phyloP scores from a whole-genome alignment of 2,888 invertebrate genomes.

The Neria commutata region DNA sequence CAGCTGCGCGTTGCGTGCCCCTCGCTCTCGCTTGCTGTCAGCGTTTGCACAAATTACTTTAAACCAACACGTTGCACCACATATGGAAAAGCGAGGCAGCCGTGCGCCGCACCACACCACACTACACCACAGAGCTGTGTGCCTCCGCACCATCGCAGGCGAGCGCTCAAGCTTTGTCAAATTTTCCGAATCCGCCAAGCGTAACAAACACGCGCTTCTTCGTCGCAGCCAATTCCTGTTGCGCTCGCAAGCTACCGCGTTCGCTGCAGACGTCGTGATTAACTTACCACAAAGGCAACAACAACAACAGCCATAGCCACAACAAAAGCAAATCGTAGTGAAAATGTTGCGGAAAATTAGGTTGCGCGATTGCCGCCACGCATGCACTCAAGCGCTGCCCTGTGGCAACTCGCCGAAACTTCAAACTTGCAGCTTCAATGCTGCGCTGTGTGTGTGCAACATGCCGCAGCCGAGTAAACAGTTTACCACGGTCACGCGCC shows the following conservation, averaged over 20 bases:
- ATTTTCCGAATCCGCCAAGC: constrained; percentile 46
- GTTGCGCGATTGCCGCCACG: not conserved
- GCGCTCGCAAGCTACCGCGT: not conserved
- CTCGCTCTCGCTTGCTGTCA: no score
- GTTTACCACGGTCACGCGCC: constrained; percentile 2
- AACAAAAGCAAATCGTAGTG: not conserved
- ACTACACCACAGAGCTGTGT: not conserved
- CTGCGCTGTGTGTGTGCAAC: not conserved
- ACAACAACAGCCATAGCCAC: not conserved
- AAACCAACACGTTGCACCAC: not conserved
- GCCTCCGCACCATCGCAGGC: not conserved
- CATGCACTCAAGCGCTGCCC: no score
- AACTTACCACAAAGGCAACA: no score
- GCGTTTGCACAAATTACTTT: not conserved
- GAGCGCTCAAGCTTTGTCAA: constrained; percentile 9
- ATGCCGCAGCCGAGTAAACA: not conserved
- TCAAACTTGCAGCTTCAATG: no score
- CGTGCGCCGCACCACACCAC: not conserved
- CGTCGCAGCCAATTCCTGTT: not conserved
- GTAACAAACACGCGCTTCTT: constrained; percentile 44
- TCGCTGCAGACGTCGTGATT: not conserved
- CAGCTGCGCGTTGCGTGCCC: no score
- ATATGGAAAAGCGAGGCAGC: not conserved
- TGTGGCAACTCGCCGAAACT: no score
- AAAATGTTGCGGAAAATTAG: not conserved